A percentile compares a stretch with the other conserved stretches of the same genome.
These are phyloP conservation scores for Brachyhypopomus gauderio DNA, from an alignment of 2,113 vertebrate genomes.

Conservation along the genomic window DNA sequence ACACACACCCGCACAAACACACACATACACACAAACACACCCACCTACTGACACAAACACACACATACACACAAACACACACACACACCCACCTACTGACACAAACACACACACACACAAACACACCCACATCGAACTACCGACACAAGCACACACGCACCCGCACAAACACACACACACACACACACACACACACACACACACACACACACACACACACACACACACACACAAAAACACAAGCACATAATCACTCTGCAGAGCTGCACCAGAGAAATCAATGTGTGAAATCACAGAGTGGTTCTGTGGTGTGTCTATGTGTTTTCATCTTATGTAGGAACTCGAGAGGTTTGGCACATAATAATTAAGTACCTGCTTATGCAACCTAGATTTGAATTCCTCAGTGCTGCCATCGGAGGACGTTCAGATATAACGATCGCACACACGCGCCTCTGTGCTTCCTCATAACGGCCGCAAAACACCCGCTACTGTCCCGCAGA, in stretches of 20 bases:
- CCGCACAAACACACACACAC: slow-evolving; percentile 1
- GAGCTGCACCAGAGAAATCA: slow-evolving; percentile 19
- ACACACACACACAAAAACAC: too few species aligned
- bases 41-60: too few species aligned
- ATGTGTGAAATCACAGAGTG: slow-evolving; percentile 5
- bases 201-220: slow-evolving; percentile 34
- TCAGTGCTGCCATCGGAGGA: background rate
- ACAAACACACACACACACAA: too few species aligned
- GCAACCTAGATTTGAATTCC: slow-evolving; percentile 5
- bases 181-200: slow-evolving; percentile 43
- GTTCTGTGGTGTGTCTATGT: background rate
- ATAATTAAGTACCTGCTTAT: slow-evolving; percentile 2
- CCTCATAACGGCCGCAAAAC: background rate
- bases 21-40: too few species aligned
- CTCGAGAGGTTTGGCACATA: background rate
- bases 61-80: too few species aligned
- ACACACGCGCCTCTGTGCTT: slow-evolving; percentile 20
- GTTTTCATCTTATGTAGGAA: background rate
- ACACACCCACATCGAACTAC: too few species aligned
- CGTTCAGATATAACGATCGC: slow-evolving; percentile 10
- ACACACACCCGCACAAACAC: too few species aligned
- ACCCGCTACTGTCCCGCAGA: slow-evolving; percentile 16
- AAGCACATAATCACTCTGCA: background rate
- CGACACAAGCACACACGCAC: too few species aligned
- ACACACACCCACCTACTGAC: too few species aligned